Base-by-base conservation (phyloP, 2,888 invertebrate species). In the Macrophya annulata region DNA sequence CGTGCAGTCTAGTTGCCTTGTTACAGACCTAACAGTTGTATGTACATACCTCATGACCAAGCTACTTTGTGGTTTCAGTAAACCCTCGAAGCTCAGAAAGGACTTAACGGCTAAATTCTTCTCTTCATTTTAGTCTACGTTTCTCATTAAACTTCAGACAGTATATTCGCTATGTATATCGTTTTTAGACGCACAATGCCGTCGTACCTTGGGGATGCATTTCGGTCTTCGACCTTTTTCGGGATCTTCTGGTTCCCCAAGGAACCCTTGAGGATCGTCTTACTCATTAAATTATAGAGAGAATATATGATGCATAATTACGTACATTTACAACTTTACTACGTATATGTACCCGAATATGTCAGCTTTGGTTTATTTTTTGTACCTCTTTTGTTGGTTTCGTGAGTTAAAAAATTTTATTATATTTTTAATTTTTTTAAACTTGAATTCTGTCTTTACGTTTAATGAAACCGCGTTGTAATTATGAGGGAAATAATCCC, bases 401-500 rank as follows among this genome's bases (percentile, higher is more conserved):
- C 12, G 62, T 25, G 10, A 1, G 25, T 12, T 3, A 25, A 62
- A 31, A 31, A 31, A 31, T 31, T n/a, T n/a, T n/a, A n/a, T n/a
- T n/a, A n/a, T n/a, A n/a, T n/a, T n/a, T n/a, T n/a, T n/a, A n/a
- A n/a, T n/a, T 21, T 62, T 25, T 62, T 21, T 25, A 10, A 21
- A 12, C 21, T 25, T 25, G 62, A 21, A 62, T 25, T 62, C 62
- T 21, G 25, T 62, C 3, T 62, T 25, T 25, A 21, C 12, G 45
- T 45, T 45, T 74, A 9, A 51, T 48, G 45, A 25, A 77, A 77
- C 37, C 48, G 51, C 51, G 55, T 55, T 37, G 51, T 77, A 55
- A 77, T 77, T 55, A 77, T 55, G 51, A 31, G 55, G 48, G 15
- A 31, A 55, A 51, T 77, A 55, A 77, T 37, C 51, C 68, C 31